Conservation (phyloP, 53 echinoderm and acorn worm species). For the Luidia sarsii region DNA sequence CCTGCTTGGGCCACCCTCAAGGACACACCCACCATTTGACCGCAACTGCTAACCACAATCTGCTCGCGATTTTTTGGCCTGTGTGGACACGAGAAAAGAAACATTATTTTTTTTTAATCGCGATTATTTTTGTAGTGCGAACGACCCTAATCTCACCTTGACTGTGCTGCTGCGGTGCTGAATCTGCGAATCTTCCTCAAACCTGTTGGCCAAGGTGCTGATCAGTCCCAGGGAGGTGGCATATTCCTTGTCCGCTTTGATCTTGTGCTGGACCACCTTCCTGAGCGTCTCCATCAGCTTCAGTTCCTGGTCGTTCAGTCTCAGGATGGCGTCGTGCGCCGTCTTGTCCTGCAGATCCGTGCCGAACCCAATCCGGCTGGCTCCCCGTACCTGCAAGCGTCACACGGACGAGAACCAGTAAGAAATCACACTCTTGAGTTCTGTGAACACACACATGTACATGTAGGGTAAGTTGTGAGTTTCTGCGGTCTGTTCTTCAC, state of each 20-base stretch:
- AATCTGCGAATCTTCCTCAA: constrained; percentile 68
- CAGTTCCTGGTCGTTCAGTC: constrained; percentile 81
- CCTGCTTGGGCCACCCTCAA: too few species aligned
- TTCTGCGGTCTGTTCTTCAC: too few species aligned
- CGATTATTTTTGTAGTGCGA: too few species aligned
- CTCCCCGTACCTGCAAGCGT: constrained; percentile 60
- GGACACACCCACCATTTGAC: too few species aligned
- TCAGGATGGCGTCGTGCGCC: constrained; percentile 76
- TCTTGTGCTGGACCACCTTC: constrained; percentile 66
- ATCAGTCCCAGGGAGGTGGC: constrained; percentile 72
- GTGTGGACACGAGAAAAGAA: too few species aligned
- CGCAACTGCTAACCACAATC: too few species aligned
- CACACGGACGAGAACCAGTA: too few species aligned
- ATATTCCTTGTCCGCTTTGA: constrained; percentile 77
- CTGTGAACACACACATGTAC: too few species aligned
- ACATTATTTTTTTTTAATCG: too few species aligned
- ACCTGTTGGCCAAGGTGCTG: constrained; percentile 57
- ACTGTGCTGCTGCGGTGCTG: constrained; percentile 68
- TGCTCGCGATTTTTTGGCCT: too few species aligned
- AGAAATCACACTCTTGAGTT: too few species aligned
- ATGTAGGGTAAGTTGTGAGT: too few species aligned
- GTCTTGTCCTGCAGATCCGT: constrained; percentile 81
- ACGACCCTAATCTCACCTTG: constrained; percentile 61
- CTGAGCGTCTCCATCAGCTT: constrained; percentile 75
- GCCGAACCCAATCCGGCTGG: constrained; percentile 85